Evolutionary conservation across 1,140 invertebrate genomes (phyloP), one percentile per base, ranked within the genome.

Genomic region (Neodiprion virginianus): DNA sequence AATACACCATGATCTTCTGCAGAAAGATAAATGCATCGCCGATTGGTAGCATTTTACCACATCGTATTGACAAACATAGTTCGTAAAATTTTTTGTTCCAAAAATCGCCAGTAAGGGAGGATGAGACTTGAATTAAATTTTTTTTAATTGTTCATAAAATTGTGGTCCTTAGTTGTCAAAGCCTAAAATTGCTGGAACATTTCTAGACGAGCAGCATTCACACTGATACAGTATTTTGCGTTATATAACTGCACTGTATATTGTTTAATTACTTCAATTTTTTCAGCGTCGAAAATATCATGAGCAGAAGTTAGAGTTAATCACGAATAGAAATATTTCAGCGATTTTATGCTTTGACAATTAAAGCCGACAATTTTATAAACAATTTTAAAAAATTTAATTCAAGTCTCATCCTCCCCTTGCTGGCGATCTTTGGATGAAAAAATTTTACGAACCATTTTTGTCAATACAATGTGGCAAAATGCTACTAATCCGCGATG

Each of bases 361-460:
- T 21, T 21, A 21, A 21, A 21, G 17, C 17, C 76, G 78, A 80
- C 50, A 72, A 74, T 77, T 17, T 81, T 77, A 69, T 72, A 47
- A 81, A 81, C 76, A 78, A 80, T 72, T 74, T 79, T 74, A 81
- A 79, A 80, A 72, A 77, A 67, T 82, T 81, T 23, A 76, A 79
- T 74, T 81, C 77, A 9, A 81, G 79, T 47, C 67, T 72, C 7
- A 80, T 83, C 75, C 76, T 21, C 78, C 77, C 79, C 79, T 66
- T 81, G 81, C 76, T 83, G 77, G 79, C 76, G 71, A 77, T 77
- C 77, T 75, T 77, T 81, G 69, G 77, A 72, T 71, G 79, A 83
- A 73, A 81, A 82, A 77, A 75, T 79, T 76, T 79, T 79, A 72
- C 76, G 78, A 72, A 80, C 72, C 10, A 77, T 80, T 73, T 81